Evolutionary conservation across 92 coral and sea anemone genomes (phyloP).

Genomic region (Heliopora coerulea): DNA sequence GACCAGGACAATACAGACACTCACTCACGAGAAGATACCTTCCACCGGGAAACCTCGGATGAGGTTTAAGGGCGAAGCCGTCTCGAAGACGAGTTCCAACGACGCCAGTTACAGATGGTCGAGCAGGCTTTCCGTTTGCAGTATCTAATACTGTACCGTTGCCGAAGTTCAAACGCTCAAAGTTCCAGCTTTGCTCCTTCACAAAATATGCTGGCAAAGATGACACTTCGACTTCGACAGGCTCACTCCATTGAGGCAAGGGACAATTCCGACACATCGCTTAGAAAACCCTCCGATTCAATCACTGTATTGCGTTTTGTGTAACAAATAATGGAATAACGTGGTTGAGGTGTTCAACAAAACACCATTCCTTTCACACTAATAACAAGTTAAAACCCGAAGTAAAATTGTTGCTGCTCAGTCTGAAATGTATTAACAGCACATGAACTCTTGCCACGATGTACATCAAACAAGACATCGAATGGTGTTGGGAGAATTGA

Average conservation of each 20-base stretch:
- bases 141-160: slow-evolving; percentile 86
- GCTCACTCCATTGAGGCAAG: slow-evolving; percentile 95
- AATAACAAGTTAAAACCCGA: too few relatives aligned
- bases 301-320: neutral
- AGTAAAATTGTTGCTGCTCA: too few relatives aligned
- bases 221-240: slow-evolving; percentile 69
- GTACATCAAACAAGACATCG: neutral
- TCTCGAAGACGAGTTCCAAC: slow-evolving; percentile 80
- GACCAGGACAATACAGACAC: slow-evolving; percentile 89
- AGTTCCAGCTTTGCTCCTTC: slow-evolving; percentile 95
- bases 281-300: neutral
- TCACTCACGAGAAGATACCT: slow-evolving; percentile 97
- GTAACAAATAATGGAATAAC: too few relatives aligned
- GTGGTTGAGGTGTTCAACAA: neutral
- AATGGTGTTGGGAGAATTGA: slow-evolving; percentile 41
- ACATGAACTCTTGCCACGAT: slow-evolving; percentile 29
- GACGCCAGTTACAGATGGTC: slow-evolving; percentile 86
- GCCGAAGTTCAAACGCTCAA: slow-evolving; percentile 90
- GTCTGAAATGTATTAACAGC: neutral
- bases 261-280: slow-evolving; percentile 91
- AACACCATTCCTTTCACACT: too few relatives aligned
- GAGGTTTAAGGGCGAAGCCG: slow-evolving; percentile 58
- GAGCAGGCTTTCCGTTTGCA: slow-evolving; percentile 71
- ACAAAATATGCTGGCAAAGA: slow-evolving; percentile 82
- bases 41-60: slow-evolving; percentile 69